Base-by-base conservation (phyloP, 2,888 invertebrate genomes). In the Mesorhabditis sp. region DNA sequence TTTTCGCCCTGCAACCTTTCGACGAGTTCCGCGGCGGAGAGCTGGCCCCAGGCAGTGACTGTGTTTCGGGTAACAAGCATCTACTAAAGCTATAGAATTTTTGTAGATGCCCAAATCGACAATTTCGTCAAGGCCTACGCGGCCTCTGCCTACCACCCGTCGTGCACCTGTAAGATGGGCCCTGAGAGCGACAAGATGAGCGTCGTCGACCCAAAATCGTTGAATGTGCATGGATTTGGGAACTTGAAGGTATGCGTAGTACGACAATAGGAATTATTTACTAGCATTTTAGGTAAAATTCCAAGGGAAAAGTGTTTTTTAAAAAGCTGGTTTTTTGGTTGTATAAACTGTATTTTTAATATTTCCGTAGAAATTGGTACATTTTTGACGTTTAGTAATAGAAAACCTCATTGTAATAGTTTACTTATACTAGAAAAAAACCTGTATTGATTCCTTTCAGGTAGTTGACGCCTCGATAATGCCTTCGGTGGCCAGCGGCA, bases 401-500 rank as follows among this genome's bases (percentile, higher is more conserved):
- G 28, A 28, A 28, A 28, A 28, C 28, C 28, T 28, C 28, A 28
- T 28, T 28, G 28, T 28, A 28, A 28, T 28, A 28, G 28, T 28
- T 28, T 28, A 28, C 28, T 28, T 28, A 28, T 28, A 28, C 28
- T 28, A 28, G 28, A 28, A 28, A 28, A 28, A 28, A 28, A 28
- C 28, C 28, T 28, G 28, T 28, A 28, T 28, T 28, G 28, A 28
- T 28, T 28, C 28, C 28, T 63, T 93, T 4, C 88, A 93, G 62
- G 88, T 93, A 68, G 90, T 92, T 75, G 93, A 94, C 86, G 92
- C 92, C 4, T 92, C 93, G 81, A 89, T 93, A 2, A 87, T 93
- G 77, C 93, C 93, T 0, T 89, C 90, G 0, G 91, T 93, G 0
- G 87, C 92, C 43, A 91, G 92, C 2, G 90, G 93, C 3, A 91